A percentile compares a stretch with the other conserved stretches of the same genome.
phyloP scores from a whole-genome alignment of 2,888 invertebrate genomes.

The Linnaemya vulpina region DNA sequence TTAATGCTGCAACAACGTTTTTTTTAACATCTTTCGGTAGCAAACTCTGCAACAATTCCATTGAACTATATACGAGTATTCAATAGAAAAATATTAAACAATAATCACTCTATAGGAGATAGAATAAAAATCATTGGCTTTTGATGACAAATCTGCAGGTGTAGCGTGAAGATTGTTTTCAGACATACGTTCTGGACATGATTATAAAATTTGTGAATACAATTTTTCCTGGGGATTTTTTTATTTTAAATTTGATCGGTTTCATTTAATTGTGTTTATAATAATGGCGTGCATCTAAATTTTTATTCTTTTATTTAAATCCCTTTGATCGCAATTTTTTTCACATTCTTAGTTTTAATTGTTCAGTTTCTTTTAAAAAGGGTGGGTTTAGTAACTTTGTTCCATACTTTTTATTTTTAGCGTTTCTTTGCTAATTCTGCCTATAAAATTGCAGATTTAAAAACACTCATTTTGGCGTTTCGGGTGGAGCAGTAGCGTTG shows the following conservation, averaged over 20 bases:
- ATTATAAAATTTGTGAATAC: not conserved
- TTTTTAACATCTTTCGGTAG: too few species aligned
- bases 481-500: conserved; percentile 77
- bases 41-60: too few species aligned
- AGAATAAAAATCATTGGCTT: not conserved
- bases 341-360: not conserved
- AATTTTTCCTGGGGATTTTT: conserved; percentile 1
- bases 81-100: not conserved
- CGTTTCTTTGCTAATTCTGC: conserved; percentile 14
- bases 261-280: conserved; percentile 46
- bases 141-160: not conserved
- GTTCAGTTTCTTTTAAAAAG: conserved; percentile 42
- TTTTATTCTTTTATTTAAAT: conserved; percentile 29
- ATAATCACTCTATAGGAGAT: not conserved
- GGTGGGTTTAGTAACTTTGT: conserved; percentile 74
- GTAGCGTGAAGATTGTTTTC: not conserved
- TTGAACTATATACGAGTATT: not conserved
- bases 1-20: too few species aligned
- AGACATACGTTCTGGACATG: not conserved
- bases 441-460: conserved; percentile 26
- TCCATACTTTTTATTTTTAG: conserved; percentile 50
- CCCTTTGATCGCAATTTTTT: conserved; percentile 47
- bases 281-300: conserved; percentile 30
- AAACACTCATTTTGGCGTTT: conserved; percentile 75
- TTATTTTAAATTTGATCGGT: not conserved